A percentile compares a stretch with the other conserved stretches of the same genome.
Conservation (phyloP, 2,113 vertebrate species). For the Micronycteris hirsuta region DNA sequence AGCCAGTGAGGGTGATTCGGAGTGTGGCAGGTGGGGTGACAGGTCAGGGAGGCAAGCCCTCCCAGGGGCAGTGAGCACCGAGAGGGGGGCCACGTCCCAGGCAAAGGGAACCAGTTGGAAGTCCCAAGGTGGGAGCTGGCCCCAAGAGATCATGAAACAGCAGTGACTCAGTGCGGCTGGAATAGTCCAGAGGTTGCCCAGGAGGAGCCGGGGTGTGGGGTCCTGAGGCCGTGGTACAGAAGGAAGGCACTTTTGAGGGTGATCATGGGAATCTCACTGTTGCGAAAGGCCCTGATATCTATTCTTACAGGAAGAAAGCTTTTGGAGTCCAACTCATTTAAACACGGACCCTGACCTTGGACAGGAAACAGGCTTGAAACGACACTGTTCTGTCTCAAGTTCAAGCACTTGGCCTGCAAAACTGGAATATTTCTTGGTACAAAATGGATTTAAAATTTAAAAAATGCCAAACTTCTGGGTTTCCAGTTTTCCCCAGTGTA, state of each 20-base stretch:
- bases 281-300: background rate
- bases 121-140: background rate
- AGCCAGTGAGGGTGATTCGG: no score
- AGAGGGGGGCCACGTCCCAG: background rate
- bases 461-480: background rate
- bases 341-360: background rate
- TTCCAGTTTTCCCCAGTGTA: background rate
- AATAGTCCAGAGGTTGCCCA: fast-evolving
- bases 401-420: background rate
- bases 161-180: fast-evolving
- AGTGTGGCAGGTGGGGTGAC: fast-evolving
- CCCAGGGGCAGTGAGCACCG: no score
- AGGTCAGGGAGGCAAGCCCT: background rate
- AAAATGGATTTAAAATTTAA: background rate
- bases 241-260: background rate
- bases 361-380: background rate
- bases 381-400: background rate
- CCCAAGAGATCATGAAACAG: fast-evolving
- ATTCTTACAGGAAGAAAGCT: background rate
- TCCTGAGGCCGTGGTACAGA: background rate
- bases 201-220: fast-evolving
- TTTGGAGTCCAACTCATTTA: background rate
- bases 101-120: background rate
- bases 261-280: fast-evolving
- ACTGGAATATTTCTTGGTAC: background rate